Base-by-base conservation (phyloP, 2,797 vertebrate species). In the Microcaecilia unicolor region DNA sequence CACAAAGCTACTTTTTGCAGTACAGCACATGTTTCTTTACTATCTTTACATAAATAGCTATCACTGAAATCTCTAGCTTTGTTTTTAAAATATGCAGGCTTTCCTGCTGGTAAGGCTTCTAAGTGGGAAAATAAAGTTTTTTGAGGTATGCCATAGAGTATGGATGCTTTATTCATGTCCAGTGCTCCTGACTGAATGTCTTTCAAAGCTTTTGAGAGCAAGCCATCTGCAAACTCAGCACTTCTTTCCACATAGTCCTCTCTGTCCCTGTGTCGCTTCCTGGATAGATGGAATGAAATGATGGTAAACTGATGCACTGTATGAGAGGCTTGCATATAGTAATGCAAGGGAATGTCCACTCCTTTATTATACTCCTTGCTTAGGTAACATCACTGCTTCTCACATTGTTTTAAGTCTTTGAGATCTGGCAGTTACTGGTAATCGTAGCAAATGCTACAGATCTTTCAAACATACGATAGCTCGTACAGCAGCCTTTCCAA, bases 181-280 rank as follows among this genome's bases (percentile, higher is more conserved):
- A 99, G 86, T 83, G 89, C 91, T 82, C 94, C 96, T 85, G 93
- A 96, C 80, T 88, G 86, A 85, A 99, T 88, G 79, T 99, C 96
- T 88, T 98, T 98, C 88, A 98, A 89, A 80, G 96, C 96, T 90
- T 98, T 99, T 77, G 93, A 96, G 83, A 98, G 92, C 88, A 99
- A 87, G 77, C 93, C 91, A 79, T 95, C 91, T 79, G 94, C 93
- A 89, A 99, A 92, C 85, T 98, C 92, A 89, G 89, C 90, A 92
- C 91, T 98, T 86, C 96, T 92, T 83, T 96, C 89, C 89, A 91
- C 89, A 89, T 90, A 97, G 85, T 96, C 92, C 74, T 83, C 81
- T 81, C 72, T 81, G 80, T 88, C 87, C 83, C 86, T 96, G 87
- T 87, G 90, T 76, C 86, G 92, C 92, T 92, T 95, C 96, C 96